A percentile compares a stretch with the other conserved stretches of the same genome.
These are phyloP conservation scores for Aythya baeri DNA, from an alignment of 2,113 vertebrate genomes.

Conservation along the genomic window DNA sequence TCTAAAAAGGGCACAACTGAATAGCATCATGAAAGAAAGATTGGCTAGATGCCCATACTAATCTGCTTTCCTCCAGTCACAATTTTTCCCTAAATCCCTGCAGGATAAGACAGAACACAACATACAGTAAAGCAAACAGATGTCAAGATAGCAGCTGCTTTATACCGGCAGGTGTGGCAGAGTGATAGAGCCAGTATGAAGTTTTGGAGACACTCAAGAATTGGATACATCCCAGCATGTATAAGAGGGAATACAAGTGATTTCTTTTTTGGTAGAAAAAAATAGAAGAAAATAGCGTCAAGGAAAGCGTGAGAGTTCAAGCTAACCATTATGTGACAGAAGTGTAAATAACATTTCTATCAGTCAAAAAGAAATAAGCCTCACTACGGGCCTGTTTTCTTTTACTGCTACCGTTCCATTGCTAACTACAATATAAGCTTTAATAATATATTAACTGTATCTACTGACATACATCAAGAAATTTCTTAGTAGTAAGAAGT, in stretches of 20 bases:
- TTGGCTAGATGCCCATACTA: neutral
- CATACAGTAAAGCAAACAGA: neutral
- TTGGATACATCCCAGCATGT: neutral
- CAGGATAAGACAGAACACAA: neutral
- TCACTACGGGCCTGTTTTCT: neutral
- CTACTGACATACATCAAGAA: neutral
- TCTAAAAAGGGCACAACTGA: neutral
- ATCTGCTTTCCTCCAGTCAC: neutral
- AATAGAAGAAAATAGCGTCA: neutral
- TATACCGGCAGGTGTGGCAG: neutral
- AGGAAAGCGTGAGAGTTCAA: neutral
- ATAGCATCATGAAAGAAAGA: neutral
- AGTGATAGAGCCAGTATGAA: neutral
- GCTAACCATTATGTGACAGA: neutral
- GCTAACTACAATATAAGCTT: neutral
- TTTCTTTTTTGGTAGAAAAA: neutral
- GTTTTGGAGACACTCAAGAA: neutral
- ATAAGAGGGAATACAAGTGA: neutral
- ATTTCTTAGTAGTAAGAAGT: neutral
- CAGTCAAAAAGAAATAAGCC: neutral
- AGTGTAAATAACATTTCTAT: neutral
- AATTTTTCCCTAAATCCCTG: neutral
- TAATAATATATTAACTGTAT: neutral
- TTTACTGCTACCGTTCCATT: neutral
- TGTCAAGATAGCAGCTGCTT: constrained; percentile 4